A percentile compares a stretch with the other conserved stretches of the same genome.
These are phyloP conservation scores for Goniozus legneri DNA, from an alignment of 1,140 invertebrate species.

Conservation along the genomic window DNA sequence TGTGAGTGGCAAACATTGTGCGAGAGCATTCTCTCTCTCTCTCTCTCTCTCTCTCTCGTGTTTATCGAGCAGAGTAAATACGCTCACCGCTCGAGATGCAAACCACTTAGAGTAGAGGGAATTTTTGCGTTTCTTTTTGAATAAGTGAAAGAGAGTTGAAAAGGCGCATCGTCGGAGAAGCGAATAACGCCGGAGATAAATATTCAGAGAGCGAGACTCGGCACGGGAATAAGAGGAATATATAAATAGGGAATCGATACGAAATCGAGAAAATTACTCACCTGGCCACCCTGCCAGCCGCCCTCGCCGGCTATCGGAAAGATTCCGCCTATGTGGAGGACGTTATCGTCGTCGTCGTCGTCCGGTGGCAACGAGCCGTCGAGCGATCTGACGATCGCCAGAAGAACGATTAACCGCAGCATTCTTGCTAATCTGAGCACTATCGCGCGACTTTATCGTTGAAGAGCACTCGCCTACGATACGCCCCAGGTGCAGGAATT, in stretches of 20 bases:
- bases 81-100: too few species aligned
- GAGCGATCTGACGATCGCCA: conserved; percentile 24
- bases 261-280: conserved; percentile 26
- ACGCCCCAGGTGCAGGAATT: not conserved
- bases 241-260: not conserved
- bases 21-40: too few species aligned
- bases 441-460: not conserved
- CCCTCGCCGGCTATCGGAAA: conserved; percentile 94
- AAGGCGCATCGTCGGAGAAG: too few species aligned
- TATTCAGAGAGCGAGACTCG: too few species aligned
- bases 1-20: too few species aligned
- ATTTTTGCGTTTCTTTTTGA: too few species aligned
- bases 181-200: too few species aligned
- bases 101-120: too few species aligned
- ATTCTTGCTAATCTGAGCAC: conserved; percentile 16
- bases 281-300: conserved; percentile 92
- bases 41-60: too few species aligned
- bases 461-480: not conserved
- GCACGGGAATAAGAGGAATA: too few species aligned
- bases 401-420: conserved; percentile 26
- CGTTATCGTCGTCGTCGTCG: conserved; percentile 59
- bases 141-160: too few species aligned
- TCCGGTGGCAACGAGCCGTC: conserved; percentile 30
- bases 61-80: too few species aligned
- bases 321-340: conserved; percentile 94